Conservation (phyloP, 2,113 vertebrate genomes). For the Rhinoptilus africanus region DNA sequence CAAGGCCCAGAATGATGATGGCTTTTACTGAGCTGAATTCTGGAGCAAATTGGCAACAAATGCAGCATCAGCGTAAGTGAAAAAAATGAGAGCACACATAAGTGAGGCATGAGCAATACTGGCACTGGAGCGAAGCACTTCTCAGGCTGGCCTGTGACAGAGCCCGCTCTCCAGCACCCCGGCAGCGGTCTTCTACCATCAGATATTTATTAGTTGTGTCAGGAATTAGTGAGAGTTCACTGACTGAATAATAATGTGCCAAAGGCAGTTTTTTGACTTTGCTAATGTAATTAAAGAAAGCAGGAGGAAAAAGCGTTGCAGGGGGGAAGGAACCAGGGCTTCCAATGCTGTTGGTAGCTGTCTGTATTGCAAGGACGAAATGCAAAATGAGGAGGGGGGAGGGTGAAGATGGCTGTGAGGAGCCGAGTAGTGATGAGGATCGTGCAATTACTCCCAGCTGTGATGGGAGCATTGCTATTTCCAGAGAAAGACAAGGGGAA, state of each 20-base stretch:
- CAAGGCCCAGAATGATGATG: background rate
- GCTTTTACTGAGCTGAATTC: background rate
- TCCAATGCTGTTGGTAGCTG: fast-evolving
- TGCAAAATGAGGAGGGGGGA: background rate
- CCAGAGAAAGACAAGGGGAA: background rate
- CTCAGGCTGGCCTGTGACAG: fast-evolving
- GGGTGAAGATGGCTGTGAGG: background rate
- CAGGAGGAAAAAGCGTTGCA: background rate
- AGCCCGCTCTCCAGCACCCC: background rate
- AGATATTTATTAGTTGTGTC: slow-evolving; percentile 48
- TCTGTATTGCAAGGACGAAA: background rate
- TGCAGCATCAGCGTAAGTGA: background rate
- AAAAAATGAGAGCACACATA: background rate
- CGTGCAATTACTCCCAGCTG: background rate
- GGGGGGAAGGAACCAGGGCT: background rate
- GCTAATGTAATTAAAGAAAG: slow-evolving; percentile 58
- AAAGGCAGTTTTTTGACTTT: slow-evolving; percentile 18
- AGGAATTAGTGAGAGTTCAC: slow-evolving; percentile 63
- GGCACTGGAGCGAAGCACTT: fast-evolving
- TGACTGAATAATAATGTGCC: slow-evolving; percentile 53
- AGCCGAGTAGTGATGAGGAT: background rate
- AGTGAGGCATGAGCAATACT: background rate
- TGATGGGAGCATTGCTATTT: background rate
- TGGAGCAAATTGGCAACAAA: background rate
- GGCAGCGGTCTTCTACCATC: background rate